These are phyloP conservation scores for Petroica traversi DNA, from an alignment of 2,113 vertebrate species.

Conservation along the genomic window DNA sequence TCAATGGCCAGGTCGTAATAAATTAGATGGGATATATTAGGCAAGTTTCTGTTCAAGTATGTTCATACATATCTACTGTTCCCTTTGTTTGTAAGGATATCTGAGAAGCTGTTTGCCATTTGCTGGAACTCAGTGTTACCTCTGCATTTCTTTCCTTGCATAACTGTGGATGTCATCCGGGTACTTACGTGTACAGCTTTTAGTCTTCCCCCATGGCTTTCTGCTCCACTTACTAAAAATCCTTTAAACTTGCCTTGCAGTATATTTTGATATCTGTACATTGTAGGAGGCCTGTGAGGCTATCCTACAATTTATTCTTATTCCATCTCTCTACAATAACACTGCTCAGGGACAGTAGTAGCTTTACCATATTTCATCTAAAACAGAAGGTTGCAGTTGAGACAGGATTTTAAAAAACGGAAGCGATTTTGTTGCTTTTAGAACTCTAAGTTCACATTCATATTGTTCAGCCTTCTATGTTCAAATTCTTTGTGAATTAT, in stretches of 20 bases:
- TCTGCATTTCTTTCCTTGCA: not conserved
- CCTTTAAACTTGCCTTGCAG: not conserved
- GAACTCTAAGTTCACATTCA: not conserved
- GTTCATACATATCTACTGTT: rapidly evolving
- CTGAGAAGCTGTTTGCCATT: not conserved
- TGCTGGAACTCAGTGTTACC: not conserved
- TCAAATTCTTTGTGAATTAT: not conserved
- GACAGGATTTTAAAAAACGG: no score
- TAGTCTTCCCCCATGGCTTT: not conserved
- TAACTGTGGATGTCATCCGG: not conserved
- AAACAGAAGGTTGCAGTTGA: no score
- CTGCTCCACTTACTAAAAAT: not conserved
- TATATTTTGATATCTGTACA: not conserved
- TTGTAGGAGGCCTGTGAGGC: not conserved
- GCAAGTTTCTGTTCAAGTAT: not conserved
- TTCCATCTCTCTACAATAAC: not conserved
- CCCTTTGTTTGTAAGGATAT: not conserved
- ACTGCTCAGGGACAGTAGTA: not conserved
- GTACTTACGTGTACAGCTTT: not conserved
- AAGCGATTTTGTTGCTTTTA: no score
- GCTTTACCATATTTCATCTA: not conserved
- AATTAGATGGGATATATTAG: not conserved
- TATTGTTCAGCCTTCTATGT: not conserved
- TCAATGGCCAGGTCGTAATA: not conserved
- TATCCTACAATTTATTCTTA: not conserved